Conservation (phyloP, 37 sponge, comb jelly and placozoan species). For the Dysidea cf. avara region DNA sequence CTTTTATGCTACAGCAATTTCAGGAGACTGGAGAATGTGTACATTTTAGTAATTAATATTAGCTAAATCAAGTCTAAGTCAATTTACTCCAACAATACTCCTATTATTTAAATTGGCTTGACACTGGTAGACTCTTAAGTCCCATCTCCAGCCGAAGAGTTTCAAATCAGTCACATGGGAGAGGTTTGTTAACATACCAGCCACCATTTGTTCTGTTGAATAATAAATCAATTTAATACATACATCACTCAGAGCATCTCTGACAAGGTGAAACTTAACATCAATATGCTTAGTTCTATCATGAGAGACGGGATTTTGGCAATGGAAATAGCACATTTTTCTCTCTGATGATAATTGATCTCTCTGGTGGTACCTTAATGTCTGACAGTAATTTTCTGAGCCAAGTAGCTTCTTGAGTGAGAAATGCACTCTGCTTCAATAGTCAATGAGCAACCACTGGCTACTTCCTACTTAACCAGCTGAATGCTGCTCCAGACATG, state of each 20-base stretch:
- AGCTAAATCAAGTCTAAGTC: too few species aligned
- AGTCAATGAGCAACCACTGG: too few species aligned
- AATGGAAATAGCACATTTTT: too few species aligned
- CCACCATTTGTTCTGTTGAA: slow-evolving; percentile 13
- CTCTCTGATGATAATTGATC: slow-evolving; percentile 11
- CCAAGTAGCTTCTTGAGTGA: slow-evolving; percentile 23
- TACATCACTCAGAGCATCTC: slow-evolving; percentile 25
- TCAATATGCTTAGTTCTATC: slow-evolving; percentile 28
- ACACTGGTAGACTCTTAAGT: not conserved
- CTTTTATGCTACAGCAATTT: too few species aligned
- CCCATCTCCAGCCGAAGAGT: too few species aligned
- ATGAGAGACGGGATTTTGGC: slow-evolving; percentile 27
- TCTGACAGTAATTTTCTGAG: slow-evolving; percentile 18
- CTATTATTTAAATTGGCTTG: slow-evolving; percentile 35
- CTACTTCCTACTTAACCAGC: too few species aligned
- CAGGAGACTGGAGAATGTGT: too few species aligned
- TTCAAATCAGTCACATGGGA: slow-evolving; percentile 11
- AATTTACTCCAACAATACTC: too few species aligned
- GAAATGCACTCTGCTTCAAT: too few species aligned
- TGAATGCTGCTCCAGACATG: too few species aligned
- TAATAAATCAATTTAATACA: slow-evolving; percentile 19
- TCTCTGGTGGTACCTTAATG: not conserved
- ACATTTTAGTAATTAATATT: too few species aligned
- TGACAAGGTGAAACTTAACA: too few species aligned
- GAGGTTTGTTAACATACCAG: slow-evolving; percentile 29